Percentiles rank a stretch among this genome's conserved stretches.
Evolutionary conservation across 1,140 invertebrate species (phyloP).

Genomic region (Drosophila sucinea): DNA sequence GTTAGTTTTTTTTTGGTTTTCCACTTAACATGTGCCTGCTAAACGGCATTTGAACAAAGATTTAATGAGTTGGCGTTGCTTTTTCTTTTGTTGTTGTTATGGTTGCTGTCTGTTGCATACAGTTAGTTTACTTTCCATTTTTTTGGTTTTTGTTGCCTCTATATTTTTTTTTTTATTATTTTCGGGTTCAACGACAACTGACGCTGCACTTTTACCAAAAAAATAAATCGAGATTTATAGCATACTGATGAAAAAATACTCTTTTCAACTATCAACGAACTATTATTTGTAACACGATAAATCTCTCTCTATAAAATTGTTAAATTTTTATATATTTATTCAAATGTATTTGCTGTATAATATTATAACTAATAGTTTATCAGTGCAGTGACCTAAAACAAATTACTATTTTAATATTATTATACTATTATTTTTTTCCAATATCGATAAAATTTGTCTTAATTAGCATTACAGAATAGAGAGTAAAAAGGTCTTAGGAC

Average conservation of each 20-base stretch:
- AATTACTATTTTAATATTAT: too few species aligned
- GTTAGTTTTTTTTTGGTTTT: slow-evolving; percentile 9
- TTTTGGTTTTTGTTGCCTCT: slow-evolving; percentile 32
- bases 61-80: slow-evolving; percentile 34
- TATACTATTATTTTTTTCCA: too few species aligned
- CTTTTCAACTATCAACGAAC: not conserved
- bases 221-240: not conserved
- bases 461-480: too few species aligned
- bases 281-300: too few species aligned
- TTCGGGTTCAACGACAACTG: slow-evolving; percentile 73
- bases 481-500: too few species aligned
- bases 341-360: too few species aligned
- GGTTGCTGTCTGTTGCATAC: slow-evolving; percentile 5
- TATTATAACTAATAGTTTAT: too few species aligned
- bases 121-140: slow-evolving; percentile 67
- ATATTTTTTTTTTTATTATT: slow-evolving; percentile 51
- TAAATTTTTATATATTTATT: too few species aligned
- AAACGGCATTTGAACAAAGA: slow-evolving; percentile 31
- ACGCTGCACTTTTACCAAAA: slow-evolving; percentile 73
- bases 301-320: too few species aligned
- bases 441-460: too few species aligned
- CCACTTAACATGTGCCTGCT: slow-evolving; percentile 37
- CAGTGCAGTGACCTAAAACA: too few species aligned
- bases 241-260: not conserved
- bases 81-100: slow-evolving; percentile 47